Conservation (phyloP, 2,797 vertebrate species). For the Nannoperca australis region DNA sequence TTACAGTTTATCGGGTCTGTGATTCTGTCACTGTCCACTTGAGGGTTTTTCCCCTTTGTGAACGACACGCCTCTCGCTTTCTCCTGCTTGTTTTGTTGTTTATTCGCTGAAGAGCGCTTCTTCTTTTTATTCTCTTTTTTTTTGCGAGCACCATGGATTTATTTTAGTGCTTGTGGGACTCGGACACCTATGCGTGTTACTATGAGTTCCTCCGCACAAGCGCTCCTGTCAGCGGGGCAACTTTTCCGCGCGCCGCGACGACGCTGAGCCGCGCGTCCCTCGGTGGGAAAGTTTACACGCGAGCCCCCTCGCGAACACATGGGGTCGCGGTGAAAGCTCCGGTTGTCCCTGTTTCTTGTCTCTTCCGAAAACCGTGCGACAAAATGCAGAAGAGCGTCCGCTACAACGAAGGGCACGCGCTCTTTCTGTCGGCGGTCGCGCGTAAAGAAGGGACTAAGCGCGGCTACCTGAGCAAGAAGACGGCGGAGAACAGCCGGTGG, state of each 20-base stretch:
- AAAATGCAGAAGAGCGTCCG: constrained; percentile 96
- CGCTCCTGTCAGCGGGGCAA: constrained; percentile 69
- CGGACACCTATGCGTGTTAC: constrained; percentile 12
- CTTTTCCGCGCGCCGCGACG: constrained; percentile 74
- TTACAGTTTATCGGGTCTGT: constrained; percentile 87
- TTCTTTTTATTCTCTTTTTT: not conserved
- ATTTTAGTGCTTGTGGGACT: constrained; percentile 31
- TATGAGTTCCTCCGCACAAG: constrained; percentile 63
- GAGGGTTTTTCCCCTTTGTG: constrained; percentile 51
- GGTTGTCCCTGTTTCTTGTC: constrained; percentile 11
- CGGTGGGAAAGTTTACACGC: constrained; percentile 68
- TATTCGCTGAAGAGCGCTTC: not conserved
- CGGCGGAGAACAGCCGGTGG: constrained; percentile 94
- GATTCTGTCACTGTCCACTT: constrained; percentile 77
- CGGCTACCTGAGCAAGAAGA: constrained; percentile 92
- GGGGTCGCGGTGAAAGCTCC: constrained; percentile 48
- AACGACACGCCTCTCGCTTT: constrained; percentile 8
- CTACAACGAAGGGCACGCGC: constrained; percentile 94
- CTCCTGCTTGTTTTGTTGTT: constrained; percentile 13
- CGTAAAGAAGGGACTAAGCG: constrained; percentile 92
- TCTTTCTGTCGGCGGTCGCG: constrained; percentile 91
- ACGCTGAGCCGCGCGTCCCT: constrained; percentile 53
- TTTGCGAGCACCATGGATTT: constrained; percentile 60
- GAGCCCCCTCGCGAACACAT: constrained; percentile 34
- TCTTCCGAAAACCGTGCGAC: constrained; percentile 13